A percentile compares a stretch with the other conserved stretches of the same genome.
These are phyloP conservation scores for Drosophila neotestacea DNA, from an alignment of 2,888 invertebrate genomes.

Conservation along the genomic window DNA sequence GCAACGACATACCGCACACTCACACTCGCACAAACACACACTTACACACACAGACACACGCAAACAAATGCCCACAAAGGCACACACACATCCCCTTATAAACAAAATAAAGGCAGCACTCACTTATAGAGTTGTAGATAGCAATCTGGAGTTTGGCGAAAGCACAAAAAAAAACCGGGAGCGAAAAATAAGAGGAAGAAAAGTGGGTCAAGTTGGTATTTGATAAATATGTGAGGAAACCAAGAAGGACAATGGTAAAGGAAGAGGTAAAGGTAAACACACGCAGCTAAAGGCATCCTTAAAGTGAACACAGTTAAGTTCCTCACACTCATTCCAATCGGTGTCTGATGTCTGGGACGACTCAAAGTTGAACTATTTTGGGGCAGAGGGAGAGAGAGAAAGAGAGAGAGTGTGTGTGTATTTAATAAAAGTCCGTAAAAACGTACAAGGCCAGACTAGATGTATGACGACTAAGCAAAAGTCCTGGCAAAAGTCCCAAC, in stretches of 20 bases:
- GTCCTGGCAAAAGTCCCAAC: conserved; percentile 52
- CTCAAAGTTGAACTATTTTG: conserved; percentile 39
- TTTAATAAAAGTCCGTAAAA: conserved; percentile 52
- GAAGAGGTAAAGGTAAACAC: neutral
- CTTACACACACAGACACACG: neutral
- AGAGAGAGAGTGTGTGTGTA: conserved; percentile 11
- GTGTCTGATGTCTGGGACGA: conserved; percentile 40
- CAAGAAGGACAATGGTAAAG: neutral
- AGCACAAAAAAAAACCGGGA: conserved; percentile 1
- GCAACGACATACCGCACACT: too few species aligned
- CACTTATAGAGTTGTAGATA: neutral
- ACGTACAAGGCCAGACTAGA: conserved; percentile 47
- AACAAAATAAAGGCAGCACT: neutral
- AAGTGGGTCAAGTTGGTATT: conserved; percentile 59
- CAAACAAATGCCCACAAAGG: neutral
- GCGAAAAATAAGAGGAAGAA: conserved; percentile 6
- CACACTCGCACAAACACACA: neutral
- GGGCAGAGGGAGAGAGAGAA: conserved; percentile 5
- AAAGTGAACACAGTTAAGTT: conserved; percentile 9
- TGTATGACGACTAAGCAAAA: conserved; percentile 30
- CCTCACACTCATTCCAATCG: conserved; percentile 26
- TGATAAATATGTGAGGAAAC: conserved; percentile 39
- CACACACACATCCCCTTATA: neutral
- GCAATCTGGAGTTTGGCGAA: neutral
- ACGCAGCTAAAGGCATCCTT: conserved; percentile 8